Evolutionary conservation across 1,140 invertebrate species (phyloP).

Genomic region (Philaenus spumarius): DNA sequence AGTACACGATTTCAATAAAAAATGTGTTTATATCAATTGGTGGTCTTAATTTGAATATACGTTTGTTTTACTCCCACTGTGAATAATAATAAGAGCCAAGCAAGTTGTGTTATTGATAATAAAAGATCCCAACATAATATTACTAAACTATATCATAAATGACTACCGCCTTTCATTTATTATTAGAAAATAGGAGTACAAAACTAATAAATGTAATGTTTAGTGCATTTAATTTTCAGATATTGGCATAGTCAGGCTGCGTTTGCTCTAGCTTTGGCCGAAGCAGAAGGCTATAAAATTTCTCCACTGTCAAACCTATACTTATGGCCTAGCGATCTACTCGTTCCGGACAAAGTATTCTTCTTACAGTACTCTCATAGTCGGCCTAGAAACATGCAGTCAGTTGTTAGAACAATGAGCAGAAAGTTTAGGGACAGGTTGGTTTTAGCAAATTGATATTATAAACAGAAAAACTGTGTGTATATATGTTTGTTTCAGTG

Average conservation of each 20-base stretch:
- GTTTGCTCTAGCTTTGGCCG: not conserved
- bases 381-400: not conserved
- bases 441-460: not conserved
- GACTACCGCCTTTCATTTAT: no score
- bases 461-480: not conserved
- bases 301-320: not conserved
- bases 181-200: no score
- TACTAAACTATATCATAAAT: no score
- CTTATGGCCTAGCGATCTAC: not conserved
- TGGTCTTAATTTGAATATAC: no score
- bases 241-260: slow-evolving; percentile 8
- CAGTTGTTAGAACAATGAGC: not conserved
- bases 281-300: not conserved
- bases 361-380: slow-evolving; percentile 3
- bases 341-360: not conserved
- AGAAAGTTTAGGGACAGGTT: slow-evolving; percentile 5
- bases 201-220: no score
- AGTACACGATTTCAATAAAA: no score
- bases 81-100: no score
- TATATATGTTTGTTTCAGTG: not conserved
- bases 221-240: not conserved
- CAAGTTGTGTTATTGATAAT: no score
- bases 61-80: no score
- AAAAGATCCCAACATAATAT: no score
- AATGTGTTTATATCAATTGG: no score